Percentiles rank a stretch among this genome's conserved stretches.
These are phyloP conservation scores for Drosophila ambigua DNA, from an alignment of 1,140 invertebrate species.

Conservation along the genomic window DNA sequence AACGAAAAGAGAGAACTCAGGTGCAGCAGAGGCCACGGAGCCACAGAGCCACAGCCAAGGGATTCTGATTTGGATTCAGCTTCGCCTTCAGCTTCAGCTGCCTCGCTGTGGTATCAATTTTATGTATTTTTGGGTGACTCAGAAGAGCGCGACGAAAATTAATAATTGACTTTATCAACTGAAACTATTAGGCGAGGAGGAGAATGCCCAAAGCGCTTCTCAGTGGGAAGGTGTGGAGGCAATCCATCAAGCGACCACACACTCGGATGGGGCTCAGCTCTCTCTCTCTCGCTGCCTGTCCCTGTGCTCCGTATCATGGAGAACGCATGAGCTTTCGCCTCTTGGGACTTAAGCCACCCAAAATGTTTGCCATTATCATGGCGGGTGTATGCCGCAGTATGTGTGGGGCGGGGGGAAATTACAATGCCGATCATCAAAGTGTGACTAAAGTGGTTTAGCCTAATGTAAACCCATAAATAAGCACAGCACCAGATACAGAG, in stretches of 20 bases:
- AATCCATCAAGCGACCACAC: constrained; percentile 75
- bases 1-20: constrained; percentile 1
- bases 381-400: too few relatives aligned
- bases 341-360: constrained; percentile 50
- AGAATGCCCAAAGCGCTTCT: neutral
- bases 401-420: constrained; percentile 22
- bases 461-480: constrained; percentile 84
- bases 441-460: constrained; percentile 84
- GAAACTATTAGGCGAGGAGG: constrained; percentile 35
- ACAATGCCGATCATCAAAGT: constrained; percentile 83
- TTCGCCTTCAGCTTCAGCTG: constrained; percentile 41
- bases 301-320: neutral
- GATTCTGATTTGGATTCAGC: constrained; percentile 5
- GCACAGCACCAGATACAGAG: constrained; percentile 42
- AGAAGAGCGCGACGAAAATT: constrained; percentile 64
- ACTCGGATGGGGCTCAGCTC: constrained; percentile 6
- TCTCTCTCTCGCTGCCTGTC: neutral
- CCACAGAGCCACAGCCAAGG: neutral
- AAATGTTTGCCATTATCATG: constrained; percentile 74
- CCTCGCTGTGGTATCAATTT: constrained; percentile 52
- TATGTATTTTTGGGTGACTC: constrained; percentile 65
- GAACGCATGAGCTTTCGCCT: constrained; percentile 38
- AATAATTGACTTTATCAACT: constrained; percentile 75
- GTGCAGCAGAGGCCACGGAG: too few relatives aligned
- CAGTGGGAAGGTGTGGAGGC: constrained; percentile 1